These are phyloP conservation scores for Hozukius guyotensis DNA, from an alignment of 2,797 vertebrate species.

Conservation along the genomic window DNA sequence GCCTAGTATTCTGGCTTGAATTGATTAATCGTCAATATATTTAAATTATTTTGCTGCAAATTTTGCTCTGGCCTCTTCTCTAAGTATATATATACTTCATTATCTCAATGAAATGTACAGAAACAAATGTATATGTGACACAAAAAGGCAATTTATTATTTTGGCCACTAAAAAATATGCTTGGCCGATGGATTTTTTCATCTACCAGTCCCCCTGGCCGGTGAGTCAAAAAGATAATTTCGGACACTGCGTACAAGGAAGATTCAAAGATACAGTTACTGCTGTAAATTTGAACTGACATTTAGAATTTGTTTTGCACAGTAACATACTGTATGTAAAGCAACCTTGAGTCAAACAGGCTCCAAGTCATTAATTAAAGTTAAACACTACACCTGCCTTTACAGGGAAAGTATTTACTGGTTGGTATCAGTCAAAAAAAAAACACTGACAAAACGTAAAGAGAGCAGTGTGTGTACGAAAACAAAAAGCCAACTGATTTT, in stretches of 20 bases:
- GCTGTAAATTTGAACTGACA: background rate
- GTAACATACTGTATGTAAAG: background rate
- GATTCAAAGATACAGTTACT: background rate
- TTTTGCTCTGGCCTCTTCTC: too few species aligned
- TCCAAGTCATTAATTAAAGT: background rate
- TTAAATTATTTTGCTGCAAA: too few species aligned
- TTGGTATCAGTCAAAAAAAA: background rate
- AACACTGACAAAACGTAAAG: background rate
- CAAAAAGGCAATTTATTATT: too few species aligned
- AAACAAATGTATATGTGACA: too few species aligned
- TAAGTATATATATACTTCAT: too few species aligned
- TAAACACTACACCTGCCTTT: background rate
- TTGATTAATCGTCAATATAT: too few species aligned
- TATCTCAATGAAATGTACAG: too few species aligned
- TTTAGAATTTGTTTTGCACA: background rate
- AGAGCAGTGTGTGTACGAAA: background rate
- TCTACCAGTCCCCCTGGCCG: too few species aligned
- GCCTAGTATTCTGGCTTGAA: too few species aligned
- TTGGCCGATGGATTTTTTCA: too few species aligned
- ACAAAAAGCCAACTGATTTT: conserved; percentile 11
- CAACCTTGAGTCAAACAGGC: background rate
- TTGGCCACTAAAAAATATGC: too few species aligned
- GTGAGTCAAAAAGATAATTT: too few species aligned
- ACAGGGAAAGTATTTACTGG: background rate
- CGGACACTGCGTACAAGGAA: background rate